Percentiles rank a stretch among this genome's conserved stretches.
Conservation (phyloP, 2,888 invertebrate species). For the Nomada hirtipes region DNA sequence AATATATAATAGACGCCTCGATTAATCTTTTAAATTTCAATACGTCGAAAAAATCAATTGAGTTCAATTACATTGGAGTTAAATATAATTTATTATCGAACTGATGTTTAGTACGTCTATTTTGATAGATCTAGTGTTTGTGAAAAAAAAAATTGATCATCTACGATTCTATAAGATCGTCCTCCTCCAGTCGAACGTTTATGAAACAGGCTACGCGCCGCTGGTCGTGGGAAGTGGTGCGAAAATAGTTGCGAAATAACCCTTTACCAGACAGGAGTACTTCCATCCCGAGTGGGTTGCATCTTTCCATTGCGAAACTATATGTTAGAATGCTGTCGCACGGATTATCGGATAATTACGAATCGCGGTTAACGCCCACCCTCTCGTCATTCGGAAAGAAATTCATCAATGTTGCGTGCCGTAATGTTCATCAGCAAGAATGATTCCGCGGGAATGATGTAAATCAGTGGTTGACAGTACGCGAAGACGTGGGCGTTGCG, state of each 20-base stretch:
- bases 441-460: slow-evolving; percentile 1
- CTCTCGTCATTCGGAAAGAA: slow-evolving; percentile 1
- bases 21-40: too few relatives aligned
- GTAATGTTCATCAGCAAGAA: neutral
- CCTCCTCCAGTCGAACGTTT: neutral
- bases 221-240: slow-evolving; percentile 52
- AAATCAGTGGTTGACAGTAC: neutral
- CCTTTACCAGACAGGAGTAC: slow-evolving; percentile 5
- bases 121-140: too few relatives aligned
- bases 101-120: too few relatives aligned
- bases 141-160: neutral
- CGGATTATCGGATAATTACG: slow-evolving; percentile 66
- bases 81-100: too few relatives aligned
- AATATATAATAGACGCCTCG: too few relatives aligned
- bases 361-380: slow-evolving; percentile 59
- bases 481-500: slow-evolving; percentile 9
- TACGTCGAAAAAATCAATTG: too few relatives aligned
- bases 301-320: slow-evolving; percentile 55
- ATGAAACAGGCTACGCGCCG: slow-evolving; percentile 24
- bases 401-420: neutral
- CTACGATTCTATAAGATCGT: neutral
- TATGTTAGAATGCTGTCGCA: slow-evolving; percentile 56
- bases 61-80: too few relatives aligned
- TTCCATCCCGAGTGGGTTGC: slow-evolving; percentile 43
- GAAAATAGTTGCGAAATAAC: slow-evolving; percentile 31